These are phyloP conservation scores for Daktulosphaira vitifoliae DNA, from an alignment of 1,140 invertebrate species.

Conservation along the genomic window DNA sequence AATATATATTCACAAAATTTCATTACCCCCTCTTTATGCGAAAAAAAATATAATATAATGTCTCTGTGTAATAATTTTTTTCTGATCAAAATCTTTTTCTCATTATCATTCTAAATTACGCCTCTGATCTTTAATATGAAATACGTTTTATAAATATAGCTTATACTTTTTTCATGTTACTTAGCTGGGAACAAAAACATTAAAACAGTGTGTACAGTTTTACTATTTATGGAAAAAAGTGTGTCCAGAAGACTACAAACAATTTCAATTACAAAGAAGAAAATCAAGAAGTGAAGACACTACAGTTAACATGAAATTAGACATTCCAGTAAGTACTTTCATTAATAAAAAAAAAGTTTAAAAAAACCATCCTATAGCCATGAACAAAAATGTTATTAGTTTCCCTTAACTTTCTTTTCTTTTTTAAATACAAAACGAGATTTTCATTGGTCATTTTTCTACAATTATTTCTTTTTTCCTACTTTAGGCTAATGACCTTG, in stretches of 20 bases:
- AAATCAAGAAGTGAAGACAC: constrained; percentile 40
- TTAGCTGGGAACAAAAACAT: constrained; percentile 74
- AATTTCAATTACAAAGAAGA: constrained; percentile 49
- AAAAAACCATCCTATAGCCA: too few species aligned
- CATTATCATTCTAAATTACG: background rate
- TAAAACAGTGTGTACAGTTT: constrained; percentile 92
- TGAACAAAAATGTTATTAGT: too few species aligned
- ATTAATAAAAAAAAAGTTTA: too few species aligned
- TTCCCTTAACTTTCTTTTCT: too few species aligned
- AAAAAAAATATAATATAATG: background rate
- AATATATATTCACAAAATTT: background rate
- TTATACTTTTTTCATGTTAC: too few species aligned
- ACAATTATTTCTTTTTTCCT: background rate
- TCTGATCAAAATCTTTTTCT: background rate
- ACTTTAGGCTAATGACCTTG: constrained; percentile 38
- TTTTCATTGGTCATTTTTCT: too few species aligned
- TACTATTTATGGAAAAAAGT: constrained; percentile 99
- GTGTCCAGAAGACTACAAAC: constrained; percentile 74
- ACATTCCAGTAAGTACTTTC: constrained; percentile 38
- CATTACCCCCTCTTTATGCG: too few species aligned
- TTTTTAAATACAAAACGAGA: too few species aligned
- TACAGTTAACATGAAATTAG: constrained; percentile 42
- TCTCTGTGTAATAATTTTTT: background rate
- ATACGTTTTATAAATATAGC: too few species aligned
- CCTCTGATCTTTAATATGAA: background rate